Percentiles rank a stretch among this genome's conserved stretches.
phyloP scores from a whole-genome alignment of 2,113 vertebrate species.

The Dolichotis patagonum region DNA sequence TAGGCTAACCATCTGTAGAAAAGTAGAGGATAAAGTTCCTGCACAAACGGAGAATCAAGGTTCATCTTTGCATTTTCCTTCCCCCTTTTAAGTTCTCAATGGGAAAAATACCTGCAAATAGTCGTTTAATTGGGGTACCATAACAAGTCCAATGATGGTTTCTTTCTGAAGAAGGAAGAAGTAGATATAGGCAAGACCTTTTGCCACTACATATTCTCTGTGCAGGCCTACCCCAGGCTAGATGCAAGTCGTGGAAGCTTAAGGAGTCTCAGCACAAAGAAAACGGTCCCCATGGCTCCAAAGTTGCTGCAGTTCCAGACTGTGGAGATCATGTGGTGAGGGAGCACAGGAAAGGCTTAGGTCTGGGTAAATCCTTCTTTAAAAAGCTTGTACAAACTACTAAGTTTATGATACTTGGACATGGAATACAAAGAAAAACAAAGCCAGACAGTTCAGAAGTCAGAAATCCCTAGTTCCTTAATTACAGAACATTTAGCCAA shows the following conservation, averaged over 20 bases:
- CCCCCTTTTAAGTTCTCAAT: neutral
- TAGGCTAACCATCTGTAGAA: neutral
- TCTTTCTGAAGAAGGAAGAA: neutral
- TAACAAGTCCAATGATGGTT: neutral
- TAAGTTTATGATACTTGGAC: no score
- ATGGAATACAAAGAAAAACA: neutral
- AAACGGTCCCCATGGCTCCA: neutral
- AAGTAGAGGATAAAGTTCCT: neutral
- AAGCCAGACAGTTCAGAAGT: neutral
- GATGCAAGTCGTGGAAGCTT: neutral
- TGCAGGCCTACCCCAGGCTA: neutral
- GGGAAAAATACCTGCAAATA: neutral
- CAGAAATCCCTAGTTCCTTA: neutral
- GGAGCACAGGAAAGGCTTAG: neutral
- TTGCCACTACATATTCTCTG: neutral
- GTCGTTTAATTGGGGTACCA: neutral
- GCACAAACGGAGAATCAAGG: neutral
- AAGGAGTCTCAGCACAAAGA: neutral
- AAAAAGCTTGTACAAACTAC: fast-evolving
- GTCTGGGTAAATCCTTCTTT: neutral
- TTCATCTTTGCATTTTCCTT: neutral
- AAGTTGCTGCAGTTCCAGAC: no score
- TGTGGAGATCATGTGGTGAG: fast-evolving
- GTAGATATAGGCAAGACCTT: neutral
- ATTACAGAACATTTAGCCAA: neutral